Percentiles rank a stretch among this genome's conserved stretches.
These are phyloP conservation scores for Ditylenchus dipsaci DNA, from an alignment of 1,140 invertebrate genomes.

Conservation along the genomic window DNA sequence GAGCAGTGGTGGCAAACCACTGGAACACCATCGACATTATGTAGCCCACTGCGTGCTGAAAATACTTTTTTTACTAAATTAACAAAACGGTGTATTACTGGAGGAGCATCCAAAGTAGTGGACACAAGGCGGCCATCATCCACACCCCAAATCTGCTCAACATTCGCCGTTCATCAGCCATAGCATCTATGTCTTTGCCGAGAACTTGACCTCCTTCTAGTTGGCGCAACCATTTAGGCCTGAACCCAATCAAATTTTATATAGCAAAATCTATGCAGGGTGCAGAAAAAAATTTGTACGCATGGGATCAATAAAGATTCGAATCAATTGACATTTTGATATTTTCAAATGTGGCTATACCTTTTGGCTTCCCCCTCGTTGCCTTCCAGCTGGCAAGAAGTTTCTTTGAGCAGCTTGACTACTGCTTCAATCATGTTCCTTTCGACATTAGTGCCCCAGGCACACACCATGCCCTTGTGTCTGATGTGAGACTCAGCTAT, in stretches of 20 bases:
- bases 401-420: slow-evolving; percentile 70
- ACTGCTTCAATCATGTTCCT: slow-evolving; percentile 93
- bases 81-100: slow-evolving; percentile 51
- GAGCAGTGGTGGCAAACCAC: slow-evolving; percentile 96
- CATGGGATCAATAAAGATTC: too few relatives aligned
- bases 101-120: slow-evolving; percentile 72
- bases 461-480: slow-evolving; percentile 38
- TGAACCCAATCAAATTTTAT: slow-evolving; percentile 18
- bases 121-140: slow-evolving; percentile 87
- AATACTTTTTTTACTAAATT: slow-evolving; percentile 11
- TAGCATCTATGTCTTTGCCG: slow-evolving; percentile 55
- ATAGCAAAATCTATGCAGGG: too few relatives aligned
- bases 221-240: slow-evolving; percentile 56
- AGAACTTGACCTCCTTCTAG: slow-evolving; percentile 59
- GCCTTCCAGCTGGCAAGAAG: slow-evolving; percentile 52
- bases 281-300: too few relatives aligned
- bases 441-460: slow-evolving; percentile 46
- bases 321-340: too few relatives aligned
- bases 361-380: slow-evolving; percentile 56
- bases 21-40: slow-evolving; percentile 92
- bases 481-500: slow-evolving; percentile 31
- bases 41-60: slow-evolving; percentile 68
- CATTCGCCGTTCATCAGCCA: slow-evolving; percentile 73
- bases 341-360: too few relatives aligned
- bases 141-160: slow-evolving; percentile 92